Conservation (phyloP, 2,113 vertebrate genomes). For the Sinocyclocheilus grahami region DNA sequence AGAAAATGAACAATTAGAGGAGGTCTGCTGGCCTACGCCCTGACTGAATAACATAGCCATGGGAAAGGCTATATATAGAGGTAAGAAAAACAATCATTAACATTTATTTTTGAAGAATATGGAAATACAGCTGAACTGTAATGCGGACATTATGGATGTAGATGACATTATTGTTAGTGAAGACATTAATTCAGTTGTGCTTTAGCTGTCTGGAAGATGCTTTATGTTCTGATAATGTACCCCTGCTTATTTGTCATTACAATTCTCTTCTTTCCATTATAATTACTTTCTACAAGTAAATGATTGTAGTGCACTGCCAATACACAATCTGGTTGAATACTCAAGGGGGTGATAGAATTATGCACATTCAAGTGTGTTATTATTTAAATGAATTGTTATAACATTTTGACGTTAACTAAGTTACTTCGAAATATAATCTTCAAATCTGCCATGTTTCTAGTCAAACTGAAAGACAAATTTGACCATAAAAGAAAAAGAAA, state of each 20-base stretch:
- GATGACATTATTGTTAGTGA: background rate
- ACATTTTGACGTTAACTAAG: too few species aligned
- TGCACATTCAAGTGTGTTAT: too few species aligned
- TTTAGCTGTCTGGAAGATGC: background rate
- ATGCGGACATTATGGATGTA: background rate
- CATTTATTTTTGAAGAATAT: background rate
- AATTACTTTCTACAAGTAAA: background rate
- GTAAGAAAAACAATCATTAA: slow-evolving; percentile 5
- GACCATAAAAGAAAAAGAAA: background rate
- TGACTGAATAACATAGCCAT: background rate
- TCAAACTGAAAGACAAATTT: background rate
- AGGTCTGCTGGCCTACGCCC: slow-evolving; percentile 16
- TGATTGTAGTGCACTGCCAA: background rate
- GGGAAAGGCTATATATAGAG: slow-evolving; percentile 1
- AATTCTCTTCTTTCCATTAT: background rate
- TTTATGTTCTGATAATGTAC: background rate
- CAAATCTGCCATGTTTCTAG: background rate
- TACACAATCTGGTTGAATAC: background rate
- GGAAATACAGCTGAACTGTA: background rate
- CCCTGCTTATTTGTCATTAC: background rate
- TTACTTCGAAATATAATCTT: background rate
- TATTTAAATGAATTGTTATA: too few species aligned
- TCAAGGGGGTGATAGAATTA: too few species aligned
- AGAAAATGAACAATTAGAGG: background rate
- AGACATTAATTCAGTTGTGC: background rate